phyloP scores from a whole-genome alignment of 2,888 invertebrate species.

The Apomyelois bistriatella region DNA sequence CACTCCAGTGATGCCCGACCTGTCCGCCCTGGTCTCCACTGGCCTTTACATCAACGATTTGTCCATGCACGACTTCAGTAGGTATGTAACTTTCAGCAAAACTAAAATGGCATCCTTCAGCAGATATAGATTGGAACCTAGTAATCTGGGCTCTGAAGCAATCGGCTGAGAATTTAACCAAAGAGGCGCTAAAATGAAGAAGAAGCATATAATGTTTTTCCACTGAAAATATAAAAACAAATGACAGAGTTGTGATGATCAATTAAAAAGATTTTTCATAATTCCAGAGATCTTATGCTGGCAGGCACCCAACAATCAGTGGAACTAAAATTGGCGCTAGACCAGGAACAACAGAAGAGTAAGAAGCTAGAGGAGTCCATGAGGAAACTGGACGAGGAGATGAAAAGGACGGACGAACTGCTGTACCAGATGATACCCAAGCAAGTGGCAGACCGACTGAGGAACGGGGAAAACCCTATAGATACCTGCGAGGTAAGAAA shows the following conservation, averaged over 20 bases:
- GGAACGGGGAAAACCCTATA: conserved; percentile 97
- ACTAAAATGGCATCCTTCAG: too few relatives aligned
- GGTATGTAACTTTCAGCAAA: conserved; percentile 82
- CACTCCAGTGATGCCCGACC: conserved; percentile 96
- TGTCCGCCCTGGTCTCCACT: conserved; percentile 94
- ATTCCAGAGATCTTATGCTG: conserved; percentile 92
- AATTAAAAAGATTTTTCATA: too few relatives aligned
- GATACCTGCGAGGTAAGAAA: conserved; percentile 94
- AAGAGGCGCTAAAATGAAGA: too few relatives aligned
- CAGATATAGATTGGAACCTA: too few relatives aligned
- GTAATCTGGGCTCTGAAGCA: too few relatives aligned
- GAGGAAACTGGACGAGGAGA: conserved; percentile 96
- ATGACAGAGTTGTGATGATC: too few relatives aligned
- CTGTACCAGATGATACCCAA: conserved; percentile 99
- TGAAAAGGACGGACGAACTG: conserved; percentile 96
- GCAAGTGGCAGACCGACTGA: conserved; percentile 95
- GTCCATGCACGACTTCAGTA: conserved; percentile 99
- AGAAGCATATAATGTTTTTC: too few relatives aligned
- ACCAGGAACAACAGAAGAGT: conserved; percentile 98
- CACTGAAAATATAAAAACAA: too few relatives aligned
- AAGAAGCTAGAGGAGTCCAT: conserved; percentile 98
- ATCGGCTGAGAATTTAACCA: too few relatives aligned
- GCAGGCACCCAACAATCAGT: conserved; percentile 99
- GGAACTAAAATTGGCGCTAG: conserved; percentile 95
- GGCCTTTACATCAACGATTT: conserved; percentile 98